Conservation (phyloP, 1,140 invertebrate genomes). For the Lysiphlebus fabarum region DNA sequence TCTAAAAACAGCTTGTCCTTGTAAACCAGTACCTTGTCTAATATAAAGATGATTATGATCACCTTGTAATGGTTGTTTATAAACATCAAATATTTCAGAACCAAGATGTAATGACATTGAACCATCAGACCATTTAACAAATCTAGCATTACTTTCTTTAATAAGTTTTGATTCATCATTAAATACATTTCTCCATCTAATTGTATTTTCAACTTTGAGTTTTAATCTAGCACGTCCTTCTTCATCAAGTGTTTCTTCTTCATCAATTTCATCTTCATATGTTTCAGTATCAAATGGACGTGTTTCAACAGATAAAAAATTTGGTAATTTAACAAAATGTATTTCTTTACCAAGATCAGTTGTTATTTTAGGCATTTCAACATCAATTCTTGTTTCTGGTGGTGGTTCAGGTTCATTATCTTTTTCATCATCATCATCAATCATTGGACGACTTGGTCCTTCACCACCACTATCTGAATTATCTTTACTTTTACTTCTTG, state of each 20-base stretch:
- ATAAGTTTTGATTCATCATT: slow-evolving; percentile 79
- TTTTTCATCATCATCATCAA: slow-evolving; percentile 62
- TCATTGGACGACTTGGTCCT: slow-evolving; percentile 48
- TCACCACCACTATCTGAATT: slow-evolving; percentile 46
- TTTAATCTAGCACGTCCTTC: slow-evolving; percentile 92
- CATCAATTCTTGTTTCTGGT: slow-evolving; percentile 92
- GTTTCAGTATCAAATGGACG: slow-evolving; percentile 91
- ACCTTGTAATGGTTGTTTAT: slow-evolving; percentile 82
- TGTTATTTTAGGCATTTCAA: slow-evolving; percentile 92
- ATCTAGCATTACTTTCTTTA: slow-evolving; percentile 92
- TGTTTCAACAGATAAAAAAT: slow-evolving; percentile 88
- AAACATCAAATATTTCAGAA: slow-evolving; percentile 96
- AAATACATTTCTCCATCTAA: slow-evolving; percentile 88
- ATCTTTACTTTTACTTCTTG: slow-evolving; percentile 44
- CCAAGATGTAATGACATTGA: slow-evolving; percentile 96
- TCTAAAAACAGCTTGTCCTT: slow-evolving; percentile 94
- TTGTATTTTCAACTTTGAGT: slow-evolving; percentile 95
- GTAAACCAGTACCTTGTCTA: slow-evolving; percentile 94
- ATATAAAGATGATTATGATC: slow-evolving; percentile 80
- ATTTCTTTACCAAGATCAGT: slow-evolving; percentile 88
- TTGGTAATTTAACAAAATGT: slow-evolving; percentile 92
- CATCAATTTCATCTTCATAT: slow-evolving; percentile 99
- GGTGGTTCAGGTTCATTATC: slow-evolving; percentile 74
- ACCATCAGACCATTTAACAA: slow-evolving; percentile 97
- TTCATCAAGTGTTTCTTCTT: slow-evolving; percentile 96